Evolutionary conservation across 1,140 invertebrate species (phyloP), one percentile per base, ranked within the genome.

Genomic region (Achatina immaculata): DNA sequence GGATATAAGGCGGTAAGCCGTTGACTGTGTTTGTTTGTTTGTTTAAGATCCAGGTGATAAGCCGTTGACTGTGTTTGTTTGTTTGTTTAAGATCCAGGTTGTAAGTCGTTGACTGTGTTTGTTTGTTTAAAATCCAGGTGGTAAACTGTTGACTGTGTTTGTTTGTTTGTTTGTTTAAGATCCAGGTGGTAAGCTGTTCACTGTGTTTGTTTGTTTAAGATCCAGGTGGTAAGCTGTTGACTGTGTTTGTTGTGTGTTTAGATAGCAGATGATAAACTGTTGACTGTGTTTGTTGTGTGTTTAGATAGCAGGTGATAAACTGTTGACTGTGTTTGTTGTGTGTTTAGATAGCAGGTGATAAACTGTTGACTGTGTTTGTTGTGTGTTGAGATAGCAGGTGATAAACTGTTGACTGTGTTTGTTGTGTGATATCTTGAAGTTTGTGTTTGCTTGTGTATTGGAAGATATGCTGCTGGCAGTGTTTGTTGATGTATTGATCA

Each of bases 131-230:
- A n/a, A n/a, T n/a, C 81, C 81, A 16, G 65, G 36, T 28, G 84
- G 85, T 87, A 75, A 87, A 84, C 85, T 48, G 31, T 42, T 43
- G 7, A 14, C 21, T 31, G 3, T 11, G n/a, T 38, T 31, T 58
- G 28, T 51, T 48, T n/a, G n/a, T n/a, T n/a, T 7, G 40, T 45
- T 28, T 66, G 31, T 19, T 19, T 66, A 16, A 16, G 65, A 21
- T 14, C 14, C 9, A 14, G 9, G 31, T n/a, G n/a, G n/a, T n/a
- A n/a, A n/a, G n/a, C n/a, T n/a, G n/a, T n/a, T n/a, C n/a, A n/a
- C n/a, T n/a, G n/a, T n/a, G n/a, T n/a, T n/a, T n/a, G n/a, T n/a
- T n/a, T n/a, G n/a, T n/a, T n/a, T n/a, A n/a, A n/a, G n/a, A n/a
- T n/a, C n/a, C n/a, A 14, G n/a, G n/a, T 16, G 11, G 31, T 14